Base-by-base conservation (phyloP, 2,888 invertebrate species). In the Rhyacophila evoluta region DNA sequence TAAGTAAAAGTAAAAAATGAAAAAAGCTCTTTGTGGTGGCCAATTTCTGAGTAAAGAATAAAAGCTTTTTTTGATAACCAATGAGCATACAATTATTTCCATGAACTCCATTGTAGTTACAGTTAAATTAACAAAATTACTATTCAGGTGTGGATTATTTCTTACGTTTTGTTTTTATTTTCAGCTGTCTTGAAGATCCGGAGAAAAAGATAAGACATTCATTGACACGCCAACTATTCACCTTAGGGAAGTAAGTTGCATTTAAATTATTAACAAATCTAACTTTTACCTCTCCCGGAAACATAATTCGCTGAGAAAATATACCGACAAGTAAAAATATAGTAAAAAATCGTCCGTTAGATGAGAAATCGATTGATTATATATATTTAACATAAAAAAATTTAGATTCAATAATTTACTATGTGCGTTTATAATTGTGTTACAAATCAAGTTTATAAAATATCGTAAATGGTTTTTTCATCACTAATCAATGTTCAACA, bases 91-190 rank as follows among this genome's bases (percentile, higher is more conserved):
- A 55, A 55, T 55, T 55, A 55, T 55, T 55, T 55, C 55, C 55
- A 19, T 19, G 55, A 55, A 55, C 25, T 55, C 19, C 55, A 55
- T 55, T 55, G 55, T 55, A 55, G 19, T 55, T 19, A 55, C 55
- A 55, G 55, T 55, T 55, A 55, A 55, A 55, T 55, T 55, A 55
- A 55, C 25, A 55, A 55, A 55, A 55, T 55, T 55, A 55, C 55
- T 55, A 55, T 55, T 55, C 55, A 55, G 19, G 19, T 19, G 25
- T 19, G 55, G 10, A 55, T 15, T 55, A 55, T 55, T 55, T 55
- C 19, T 55, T 25, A 19, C 55, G 19, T 19, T 25, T 55, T 55
- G 19, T 55, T 55, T 55, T 55, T 55, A 33, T 33, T 33, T 33
- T 33, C 4, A 33, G 29, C 29, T 4, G 55, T 55, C 19, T 55